A percentile compares a stretch with the other conserved stretches of the same genome.
These are phyloP conservation scores for Synanthedon andrenaeformis DNA, from an alignment of 2,888 invertebrate species.

Conservation along the genomic window DNA sequence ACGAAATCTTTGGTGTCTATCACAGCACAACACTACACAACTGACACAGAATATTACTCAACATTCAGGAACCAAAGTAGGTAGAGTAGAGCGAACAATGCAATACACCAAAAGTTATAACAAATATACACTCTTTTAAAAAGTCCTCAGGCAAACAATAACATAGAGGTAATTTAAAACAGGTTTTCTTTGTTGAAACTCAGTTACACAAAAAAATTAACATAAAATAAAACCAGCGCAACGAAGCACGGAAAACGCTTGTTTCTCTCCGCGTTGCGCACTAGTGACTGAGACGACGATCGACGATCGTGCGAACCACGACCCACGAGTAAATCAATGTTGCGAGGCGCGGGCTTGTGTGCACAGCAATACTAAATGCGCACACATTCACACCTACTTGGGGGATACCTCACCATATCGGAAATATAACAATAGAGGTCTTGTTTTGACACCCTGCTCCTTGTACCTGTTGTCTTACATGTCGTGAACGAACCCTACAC, in stretches of 20 bases:
- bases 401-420: constrained; percentile 4
- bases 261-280: constrained; percentile 62
- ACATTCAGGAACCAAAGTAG: constrained; percentile 55
- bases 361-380: constrained; percentile 21
- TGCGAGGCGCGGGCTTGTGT: constrained; percentile 48
- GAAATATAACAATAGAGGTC: constrained; percentile 2
- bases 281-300: constrained; percentile 58
- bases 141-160: constrained; percentile 24
- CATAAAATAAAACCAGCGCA: constrained; percentile 50
- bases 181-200: constrained; percentile 44
- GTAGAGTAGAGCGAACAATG: constrained; percentile 34
- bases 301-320: constrained; percentile 22
- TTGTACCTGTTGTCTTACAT: constrained; percentile 38
- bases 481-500: constrained; percentile 34
- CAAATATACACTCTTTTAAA: constrained; percentile 22
- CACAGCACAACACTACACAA: constrained; percentile 64
- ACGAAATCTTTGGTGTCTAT: constrained; percentile 62
- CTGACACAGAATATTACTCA: constrained; percentile 66
- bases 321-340: constrained; percentile 64
- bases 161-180: constrained; percentile 36
- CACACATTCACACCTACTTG: constrained; percentile 22
- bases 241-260: constrained; percentile 37
- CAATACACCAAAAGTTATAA: constrained; percentile 26
- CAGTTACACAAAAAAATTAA: constrained; percentile 44
- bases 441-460: constrained; percentile 10